Evolutionary conservation across 2,888 invertebrate genomes (phyloP).

Genomic region (Sarcophaga variegata): DNA sequence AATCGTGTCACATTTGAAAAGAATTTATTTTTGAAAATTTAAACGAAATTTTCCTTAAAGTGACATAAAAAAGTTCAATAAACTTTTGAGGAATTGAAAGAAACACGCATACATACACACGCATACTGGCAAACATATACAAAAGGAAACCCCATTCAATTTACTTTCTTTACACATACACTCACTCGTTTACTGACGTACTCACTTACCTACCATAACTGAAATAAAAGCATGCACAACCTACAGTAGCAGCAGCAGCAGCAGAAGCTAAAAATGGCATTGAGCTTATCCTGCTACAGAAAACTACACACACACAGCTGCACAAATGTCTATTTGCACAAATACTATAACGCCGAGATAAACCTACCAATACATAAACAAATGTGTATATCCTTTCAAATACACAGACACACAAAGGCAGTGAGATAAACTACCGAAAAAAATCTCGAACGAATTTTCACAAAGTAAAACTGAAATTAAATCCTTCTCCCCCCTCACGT

Average conservation of each 20-base stretch:
- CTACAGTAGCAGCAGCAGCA: neutral
- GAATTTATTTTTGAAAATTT: neutral
- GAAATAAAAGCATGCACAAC: conserved; percentile 39
- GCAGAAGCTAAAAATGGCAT: conserved; percentile 13
- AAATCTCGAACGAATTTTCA: conserved; percentile 43
- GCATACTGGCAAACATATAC: neutral
- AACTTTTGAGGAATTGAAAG: conserved; percentile 32
- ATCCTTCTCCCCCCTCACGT: conserved; percentile 37
- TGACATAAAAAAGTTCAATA: conserved; percentile 60
- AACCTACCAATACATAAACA: conserved; percentile 11
- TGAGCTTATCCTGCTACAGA: conserved; percentile 63
- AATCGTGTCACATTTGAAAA: no score
- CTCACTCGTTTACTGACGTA: conserved; percentile 32
- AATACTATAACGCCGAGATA: conserved; percentile 27
- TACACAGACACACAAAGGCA: conserved; percentile 19
- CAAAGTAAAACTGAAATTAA: conserved; percentile 69
- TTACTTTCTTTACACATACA: conserved; percentile 1
- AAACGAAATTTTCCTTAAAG: conserved; percentile 22
- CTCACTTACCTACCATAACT: conserved; percentile 67
- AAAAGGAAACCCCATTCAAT: conserved; percentile 31
- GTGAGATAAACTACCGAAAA: conserved; percentile 47
- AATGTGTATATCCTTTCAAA: neutral
- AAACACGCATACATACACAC: conserved; percentile 3
- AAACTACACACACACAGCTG: conserved; percentile 19
- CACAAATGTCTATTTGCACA: neutral